phyloP scores from a whole-genome alignment of 2,888 invertebrate genomes.

The Loripinus fragilis region DNA sequence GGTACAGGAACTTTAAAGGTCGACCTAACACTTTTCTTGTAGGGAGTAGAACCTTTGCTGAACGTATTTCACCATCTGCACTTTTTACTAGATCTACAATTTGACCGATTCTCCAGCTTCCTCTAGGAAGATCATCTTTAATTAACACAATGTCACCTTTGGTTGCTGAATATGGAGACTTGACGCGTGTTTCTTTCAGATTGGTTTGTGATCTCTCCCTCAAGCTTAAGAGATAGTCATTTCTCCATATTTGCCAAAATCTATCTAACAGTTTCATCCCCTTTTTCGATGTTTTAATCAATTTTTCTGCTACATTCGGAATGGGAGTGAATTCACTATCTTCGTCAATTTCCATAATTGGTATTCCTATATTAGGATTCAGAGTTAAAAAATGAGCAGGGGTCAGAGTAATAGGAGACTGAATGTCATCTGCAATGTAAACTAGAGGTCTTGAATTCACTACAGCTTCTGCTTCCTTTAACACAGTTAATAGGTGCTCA shows the following conservation, averaged over 20 bases:
- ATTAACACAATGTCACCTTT: constrained; percentile 25
- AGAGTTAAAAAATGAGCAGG: constrained; percentile 24
- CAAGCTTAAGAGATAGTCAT: constrained; percentile 21
- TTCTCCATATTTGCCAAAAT: constrained; percentile 15
- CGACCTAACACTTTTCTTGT: neutral
- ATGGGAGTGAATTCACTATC: constrained; percentile 22
- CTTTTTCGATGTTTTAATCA: constrained; percentile 23
- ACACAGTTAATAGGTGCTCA: constrained; percentile 10
- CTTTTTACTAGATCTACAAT: constrained; percentile 13
- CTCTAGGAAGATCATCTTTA: constrained; percentile 28
- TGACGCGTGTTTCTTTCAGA: neutral
- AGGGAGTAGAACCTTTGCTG: constrained; percentile 3
- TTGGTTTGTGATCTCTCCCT: constrained; percentile 6
- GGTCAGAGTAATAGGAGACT: neutral
- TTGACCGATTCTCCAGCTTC: constrained; percentile 25
- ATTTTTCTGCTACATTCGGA: constrained; percentile 17
- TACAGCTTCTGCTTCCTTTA: constrained; percentile 24
- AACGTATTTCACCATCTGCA: constrained; percentile 1
- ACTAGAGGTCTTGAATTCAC: constrained; percentile 23
- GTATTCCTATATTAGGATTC: constrained; percentile 22
- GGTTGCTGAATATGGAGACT: neutral
- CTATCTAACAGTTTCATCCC: constrained; percentile 21
- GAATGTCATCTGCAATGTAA: constrained; percentile 20
- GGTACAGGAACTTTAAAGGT: constrained; percentile 11
- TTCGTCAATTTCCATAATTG: neutral